Conservation (phyloP, 1,140 invertebrate species). For the Zaprionus nigranus region DNA sequence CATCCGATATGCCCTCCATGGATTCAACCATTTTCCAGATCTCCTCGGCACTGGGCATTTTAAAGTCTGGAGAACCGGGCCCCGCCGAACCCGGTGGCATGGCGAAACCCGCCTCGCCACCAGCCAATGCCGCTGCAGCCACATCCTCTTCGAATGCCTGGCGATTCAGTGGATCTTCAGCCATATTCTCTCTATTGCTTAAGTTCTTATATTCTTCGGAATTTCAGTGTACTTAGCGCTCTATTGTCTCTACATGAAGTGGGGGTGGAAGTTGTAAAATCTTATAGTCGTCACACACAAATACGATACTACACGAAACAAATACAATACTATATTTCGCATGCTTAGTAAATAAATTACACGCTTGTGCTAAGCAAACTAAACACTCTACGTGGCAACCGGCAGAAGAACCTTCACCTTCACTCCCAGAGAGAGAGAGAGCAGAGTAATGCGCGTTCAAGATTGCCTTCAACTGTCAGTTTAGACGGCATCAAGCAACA, state of each 20-base stretch:
- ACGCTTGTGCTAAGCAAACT: neutral
- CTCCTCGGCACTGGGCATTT: constrained; percentile 85
- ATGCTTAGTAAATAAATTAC: constrained; percentile 10
- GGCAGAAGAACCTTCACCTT: neutral
- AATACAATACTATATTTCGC: neutral
- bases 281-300: constrained; percentile 11
- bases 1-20: constrained; percentile 85
- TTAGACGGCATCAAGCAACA: neutral
- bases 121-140: constrained; percentile 65
- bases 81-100: constrained; percentile 33
- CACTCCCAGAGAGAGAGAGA: neutral
- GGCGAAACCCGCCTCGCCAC: constrained; percentile 64
- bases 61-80: constrained; percentile 61
- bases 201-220: constrained; percentile 2
- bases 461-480: constrained; percentile 21
- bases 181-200: constrained; percentile 66
- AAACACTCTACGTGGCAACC: constrained; percentile 40
- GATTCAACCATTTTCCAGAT: constrained; percentile 86
- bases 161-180: constrained; percentile 74
- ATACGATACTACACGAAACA: neutral
- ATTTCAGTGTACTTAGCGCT: constrained; percentile 37
- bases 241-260: constrained; percentile 34
- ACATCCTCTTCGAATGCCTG: constrained; percentile 81
- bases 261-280: constrained; percentile 28
- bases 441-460: neutral